These are phyloP conservation scores for Tipula helvola DNA, from an alignment of 2,888 invertebrate genomes.

Conservation along the genomic window DNA sequence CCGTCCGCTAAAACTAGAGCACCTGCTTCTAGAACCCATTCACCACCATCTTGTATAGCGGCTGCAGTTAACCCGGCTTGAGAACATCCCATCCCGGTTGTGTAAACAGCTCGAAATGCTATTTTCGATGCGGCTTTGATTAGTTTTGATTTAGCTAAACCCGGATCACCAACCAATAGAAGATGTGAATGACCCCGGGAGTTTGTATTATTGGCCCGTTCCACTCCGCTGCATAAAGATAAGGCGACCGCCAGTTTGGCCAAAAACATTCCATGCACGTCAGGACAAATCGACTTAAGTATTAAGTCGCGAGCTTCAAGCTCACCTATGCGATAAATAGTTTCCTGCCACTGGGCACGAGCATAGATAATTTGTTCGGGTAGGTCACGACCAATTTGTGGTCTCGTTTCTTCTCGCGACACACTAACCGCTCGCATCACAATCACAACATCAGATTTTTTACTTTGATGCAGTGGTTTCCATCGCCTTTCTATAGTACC, in stretches of 20 bases:
- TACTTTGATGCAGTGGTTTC: constrained; percentile 39
- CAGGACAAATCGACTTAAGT: constrained; percentile 69
- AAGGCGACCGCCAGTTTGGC: constrained; percentile 77
- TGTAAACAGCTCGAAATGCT: constrained; percentile 57
- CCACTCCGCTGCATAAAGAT: constrained; percentile 37
- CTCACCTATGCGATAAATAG: constrained; percentile 45
- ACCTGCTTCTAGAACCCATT: constrained; percentile 86
- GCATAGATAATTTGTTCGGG: constrained; percentile 27
- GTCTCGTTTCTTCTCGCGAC: constrained; percentile 51
- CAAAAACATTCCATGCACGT: constrained; percentile 71
- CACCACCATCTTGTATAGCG: constrained; percentile 74
- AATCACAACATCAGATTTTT: constrained; percentile 13
- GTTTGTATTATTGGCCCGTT: constrained; percentile 34
- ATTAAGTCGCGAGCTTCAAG: constrained; percentile 66
- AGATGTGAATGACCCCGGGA: constrained; percentile 73
- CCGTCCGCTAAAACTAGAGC: constrained; percentile 80
- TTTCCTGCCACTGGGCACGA: constrained; percentile 17
- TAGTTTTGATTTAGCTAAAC: constrained; percentile 81
- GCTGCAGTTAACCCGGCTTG: constrained; percentile 81
- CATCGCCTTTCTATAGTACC: constrained; percentile 65
- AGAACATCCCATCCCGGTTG: constrained; percentile 77
- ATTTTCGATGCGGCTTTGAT: constrained; percentile 47
- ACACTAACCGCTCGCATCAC: constrained; percentile 36
- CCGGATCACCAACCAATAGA: constrained; percentile 76
- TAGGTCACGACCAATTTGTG: constrained; percentile 56